phyloP scores from a whole-genome alignment of 2,888 invertebrate genomes.

The Pandemis cinnamomeana region DNA sequence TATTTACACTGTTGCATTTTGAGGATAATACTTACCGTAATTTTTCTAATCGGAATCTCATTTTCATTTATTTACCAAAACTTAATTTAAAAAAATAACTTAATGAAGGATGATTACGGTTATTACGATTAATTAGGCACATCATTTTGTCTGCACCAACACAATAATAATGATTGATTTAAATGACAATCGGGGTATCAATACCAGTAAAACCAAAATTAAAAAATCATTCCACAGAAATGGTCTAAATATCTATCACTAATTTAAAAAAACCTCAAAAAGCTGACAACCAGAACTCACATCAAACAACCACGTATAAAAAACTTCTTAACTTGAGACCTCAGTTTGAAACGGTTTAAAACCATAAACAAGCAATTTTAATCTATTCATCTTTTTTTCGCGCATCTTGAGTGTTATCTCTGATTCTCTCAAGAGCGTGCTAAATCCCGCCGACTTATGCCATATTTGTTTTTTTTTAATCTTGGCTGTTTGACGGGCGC shows the following conservation, averaged over 20 bases:
- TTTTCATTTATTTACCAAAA: neutral
- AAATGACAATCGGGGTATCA: neutral
- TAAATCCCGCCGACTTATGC: conserved; percentile 61
- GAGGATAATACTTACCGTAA: neutral
- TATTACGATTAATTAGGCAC: too few relatives aligned
- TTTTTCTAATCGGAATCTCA: neutral
- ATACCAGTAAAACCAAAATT: neutral
- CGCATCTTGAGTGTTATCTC: conserved; percentile 63
- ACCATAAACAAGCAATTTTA: conserved; percentile 53
- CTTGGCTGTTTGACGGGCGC: conserved; percentile 48
- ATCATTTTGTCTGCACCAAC: too few relatives aligned
- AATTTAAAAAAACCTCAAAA: neutral
- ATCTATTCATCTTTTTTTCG: conserved; percentile 44
- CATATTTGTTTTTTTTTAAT: conserved; percentile 49
- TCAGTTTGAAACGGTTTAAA: conserved; percentile 42
- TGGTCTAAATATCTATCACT: neutral
- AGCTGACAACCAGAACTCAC: neutral
- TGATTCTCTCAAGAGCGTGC: conserved; percentile 73
- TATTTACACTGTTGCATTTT: neutral
- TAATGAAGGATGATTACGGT: too few relatives aligned
- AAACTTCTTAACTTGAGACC: neutral
- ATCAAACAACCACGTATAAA: neutral
- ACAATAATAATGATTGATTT: neutral
- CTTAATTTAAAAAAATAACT: too few relatives aligned
- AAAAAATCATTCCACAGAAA: neutral